These are phyloP conservation scores for Harpegnathos saltator DNA, from an alignment of 1,140 invertebrate species.

Conservation along the genomic window DNA sequence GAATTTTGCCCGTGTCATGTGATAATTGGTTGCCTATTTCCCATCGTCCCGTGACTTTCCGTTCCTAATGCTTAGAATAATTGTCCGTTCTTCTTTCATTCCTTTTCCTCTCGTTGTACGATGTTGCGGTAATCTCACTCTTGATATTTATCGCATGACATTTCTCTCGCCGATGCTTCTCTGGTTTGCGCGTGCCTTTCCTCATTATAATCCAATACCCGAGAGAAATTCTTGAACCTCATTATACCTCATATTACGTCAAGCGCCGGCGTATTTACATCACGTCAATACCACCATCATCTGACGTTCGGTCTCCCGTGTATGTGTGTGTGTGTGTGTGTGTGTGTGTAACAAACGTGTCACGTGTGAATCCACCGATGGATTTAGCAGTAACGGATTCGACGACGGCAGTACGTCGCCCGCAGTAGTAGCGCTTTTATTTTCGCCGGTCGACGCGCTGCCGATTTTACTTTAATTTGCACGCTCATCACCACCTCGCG, in stretches of 20 bases:
- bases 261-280: constrained; percentile 13
- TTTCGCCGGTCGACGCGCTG: background rate
- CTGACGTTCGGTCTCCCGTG: background rate
- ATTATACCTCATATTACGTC: constrained; percentile 13
- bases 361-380: background rate
- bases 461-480: constrained; percentile 13
- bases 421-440: constrained; percentile 30
- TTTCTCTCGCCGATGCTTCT: background rate
- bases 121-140: background rate
- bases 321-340: too few species aligned
- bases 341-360: background rate
- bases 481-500: background rate
- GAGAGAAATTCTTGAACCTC: constrained; percentile 18
- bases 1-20: too few species aligned
- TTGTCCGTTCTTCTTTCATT: background rate
- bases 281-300: constrained; percentile 7
- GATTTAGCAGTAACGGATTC: background rate
- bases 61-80: background rate
- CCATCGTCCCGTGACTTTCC: too few species aligned
- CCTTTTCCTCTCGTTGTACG: too few species aligned
- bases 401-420: background rate
- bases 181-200: background rate
- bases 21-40: too few species aligned
- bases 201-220: background rate
- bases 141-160: background rate